phyloP scores from a whole-genome alignment of 30 jellyfish, hydroid and myxozoan species.

The Cassiopea xamachana region DNA sequence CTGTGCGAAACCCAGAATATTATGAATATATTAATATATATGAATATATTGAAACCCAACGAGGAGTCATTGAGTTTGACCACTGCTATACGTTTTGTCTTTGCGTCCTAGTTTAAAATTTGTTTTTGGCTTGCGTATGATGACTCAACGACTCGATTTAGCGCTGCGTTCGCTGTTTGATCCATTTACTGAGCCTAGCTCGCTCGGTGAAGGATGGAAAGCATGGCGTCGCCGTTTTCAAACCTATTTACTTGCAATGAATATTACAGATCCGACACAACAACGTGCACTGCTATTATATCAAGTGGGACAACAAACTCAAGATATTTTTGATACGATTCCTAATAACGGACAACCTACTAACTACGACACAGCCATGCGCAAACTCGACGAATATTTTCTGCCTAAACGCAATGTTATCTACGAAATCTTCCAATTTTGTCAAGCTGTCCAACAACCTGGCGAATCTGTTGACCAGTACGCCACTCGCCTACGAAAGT shows the following conservation, averaged over 20 bases:
- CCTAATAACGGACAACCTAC: not conserved
- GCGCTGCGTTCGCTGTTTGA: constrained; percentile 5
- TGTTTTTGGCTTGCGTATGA: too few species aligned
- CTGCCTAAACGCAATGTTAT: constrained; percentile 14
- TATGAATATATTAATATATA: too few species aligned
- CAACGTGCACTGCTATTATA: constrained; percentile 20
- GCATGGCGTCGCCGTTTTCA: constrained; percentile 11
- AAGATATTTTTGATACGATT: constrained; percentile 26
- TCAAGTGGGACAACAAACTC: constrained; percentile 8
- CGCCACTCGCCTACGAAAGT: not conserved
- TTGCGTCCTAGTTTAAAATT: too few species aligned
- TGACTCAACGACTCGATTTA: not conserved
- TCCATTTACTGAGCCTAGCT: constrained; percentile 14
- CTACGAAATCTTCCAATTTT: constrained; percentile 26
- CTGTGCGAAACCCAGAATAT: too few species aligned
- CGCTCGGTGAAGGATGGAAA: constrained; percentile 30
- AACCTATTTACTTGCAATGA: constrained; percentile 17
- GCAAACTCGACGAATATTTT: constrained; percentile 12
- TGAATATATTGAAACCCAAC: too few species aligned
- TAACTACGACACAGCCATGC: constrained; percentile 18
- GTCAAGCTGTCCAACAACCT: not conserved
- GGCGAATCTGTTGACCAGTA: not conserved
- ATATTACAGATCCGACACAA: constrained; percentile 40
- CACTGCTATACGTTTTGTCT: too few species aligned
- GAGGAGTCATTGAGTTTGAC: too few species aligned